These are phyloP conservation scores for Scatophagus argus DNA, from an alignment of 2,113 vertebrate genomes.

Conservation along the genomic window DNA sequence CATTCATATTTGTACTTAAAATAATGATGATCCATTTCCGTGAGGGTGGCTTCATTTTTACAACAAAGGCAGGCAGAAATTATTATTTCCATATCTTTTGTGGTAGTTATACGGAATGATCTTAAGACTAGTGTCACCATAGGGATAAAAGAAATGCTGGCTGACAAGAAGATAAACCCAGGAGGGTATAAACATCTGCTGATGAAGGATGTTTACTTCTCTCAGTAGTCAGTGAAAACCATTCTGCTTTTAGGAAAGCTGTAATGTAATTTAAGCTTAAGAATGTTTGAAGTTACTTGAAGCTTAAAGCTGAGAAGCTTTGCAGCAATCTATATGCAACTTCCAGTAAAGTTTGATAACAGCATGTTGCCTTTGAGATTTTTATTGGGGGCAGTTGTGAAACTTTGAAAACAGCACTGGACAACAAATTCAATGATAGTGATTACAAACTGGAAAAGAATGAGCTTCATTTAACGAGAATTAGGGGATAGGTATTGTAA, in stretches of 20 bases:
- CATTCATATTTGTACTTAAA: not conserved
- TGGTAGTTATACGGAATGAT: too few species aligned
- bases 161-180: constrained; percentile 40
- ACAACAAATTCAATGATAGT: not conserved
- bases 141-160: constrained; percentile 61
- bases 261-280: not conserved
- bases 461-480: not conserved
- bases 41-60: constrained; percentile 1
- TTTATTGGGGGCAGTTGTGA: not conserved
- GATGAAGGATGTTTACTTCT: constrained; percentile 43
- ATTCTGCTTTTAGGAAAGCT: not conserved
- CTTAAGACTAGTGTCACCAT: constrained; percentile 25
- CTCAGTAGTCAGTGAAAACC: constrained; percentile 31
- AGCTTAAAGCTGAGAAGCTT: too few species aligned
- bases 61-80: not conserved
- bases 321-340: not conserved
- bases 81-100: too few species aligned
- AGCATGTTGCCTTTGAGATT: not conserved
- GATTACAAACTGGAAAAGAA: not conserved
- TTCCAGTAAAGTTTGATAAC: not conserved
- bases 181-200: constrained; percentile 48
- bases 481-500: not conserved
- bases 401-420: not conserved
- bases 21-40: constrained; percentile 3
- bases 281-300: too few species aligned